Percentiles rank a stretch among this genome's conserved stretches.
Conservation (phyloP, 2,888 invertebrate genomes). For the Neria commutata region DNA sequence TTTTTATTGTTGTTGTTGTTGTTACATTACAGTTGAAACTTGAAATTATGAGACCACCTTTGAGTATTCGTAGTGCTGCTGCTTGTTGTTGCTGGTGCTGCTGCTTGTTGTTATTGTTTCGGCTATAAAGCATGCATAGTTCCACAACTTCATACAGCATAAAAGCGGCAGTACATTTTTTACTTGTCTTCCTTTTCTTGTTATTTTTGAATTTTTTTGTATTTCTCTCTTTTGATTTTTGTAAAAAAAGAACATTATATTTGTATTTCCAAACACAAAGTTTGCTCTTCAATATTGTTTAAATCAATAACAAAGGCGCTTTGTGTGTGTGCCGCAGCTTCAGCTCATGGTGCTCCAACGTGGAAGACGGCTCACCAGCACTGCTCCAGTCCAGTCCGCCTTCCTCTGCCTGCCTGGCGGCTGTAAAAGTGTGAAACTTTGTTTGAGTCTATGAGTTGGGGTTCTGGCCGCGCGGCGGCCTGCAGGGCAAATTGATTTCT, state of each 20-base stretch:
- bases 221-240: conserved; percentile 9
- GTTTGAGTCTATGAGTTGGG: conserved; percentile 2
- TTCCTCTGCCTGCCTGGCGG: conserved; percentile 18
- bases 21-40: conserved; percentile 30
- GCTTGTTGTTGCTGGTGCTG: conserved; percentile 35
- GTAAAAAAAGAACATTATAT: conserved; percentile 5
- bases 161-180: background rate
- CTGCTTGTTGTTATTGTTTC: conserved; percentile 17
- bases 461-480: conserved; percentile 26
- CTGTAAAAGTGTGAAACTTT: conserved; percentile 30
- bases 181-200: conserved; percentile 11
- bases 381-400: conserved; percentile 9
- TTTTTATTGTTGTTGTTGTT: conserved; percentile 18
- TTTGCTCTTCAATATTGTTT: conserved; percentile 26
- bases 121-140: background rate
- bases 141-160: background rate
- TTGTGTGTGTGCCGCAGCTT: conserved; percentile 17
- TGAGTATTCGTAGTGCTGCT: too few relatives aligned
- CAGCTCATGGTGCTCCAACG: conserved; percentile 3
- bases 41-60: conserved; percentile 52
- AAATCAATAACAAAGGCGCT: conserved; percentile 35
- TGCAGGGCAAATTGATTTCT: conserved; percentile 31
- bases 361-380: conserved; percentile 1
- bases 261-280: conserved; percentile 16
- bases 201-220: conserved; percentile 12